Conservation (phyloP, 2,113 vertebrate species). For the Stigmatopora argus region DNA sequence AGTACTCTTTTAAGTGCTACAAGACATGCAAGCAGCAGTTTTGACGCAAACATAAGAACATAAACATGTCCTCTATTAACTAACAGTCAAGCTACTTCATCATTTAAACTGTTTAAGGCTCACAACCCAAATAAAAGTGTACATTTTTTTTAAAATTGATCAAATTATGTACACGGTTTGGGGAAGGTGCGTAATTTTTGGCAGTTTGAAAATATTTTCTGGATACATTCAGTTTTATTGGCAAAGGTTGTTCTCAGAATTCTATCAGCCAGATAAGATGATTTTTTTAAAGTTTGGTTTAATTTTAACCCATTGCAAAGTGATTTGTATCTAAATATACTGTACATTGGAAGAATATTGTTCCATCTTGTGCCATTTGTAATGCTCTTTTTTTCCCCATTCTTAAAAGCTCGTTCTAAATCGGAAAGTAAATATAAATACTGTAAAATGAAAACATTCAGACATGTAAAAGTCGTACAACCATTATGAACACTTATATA, state of each 20-base stretch:
- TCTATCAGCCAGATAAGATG: background rate
- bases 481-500: background rate
- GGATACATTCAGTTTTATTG: constrained; percentile 24
- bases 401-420: background rate
- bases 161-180: constrained; percentile 4
- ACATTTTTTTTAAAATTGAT: background rate
- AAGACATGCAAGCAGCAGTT: constrained; percentile 40
- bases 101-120: constrained; percentile 1
- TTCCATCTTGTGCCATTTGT: background rate
- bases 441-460: background rate
- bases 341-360: background rate
- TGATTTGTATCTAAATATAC: background rate
- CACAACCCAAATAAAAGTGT: constrained; percentile 21
- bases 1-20: constrained; percentile 36
- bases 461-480: background rate
- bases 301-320: background rate
- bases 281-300: background rate
- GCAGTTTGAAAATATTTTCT: constrained; percentile 10
- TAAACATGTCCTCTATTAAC: constrained; percentile 24
- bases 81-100: constrained; percentile 32
- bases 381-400: background rate
- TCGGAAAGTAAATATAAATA: background rate
- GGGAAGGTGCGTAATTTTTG: constrained; percentile 6
- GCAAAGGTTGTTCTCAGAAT: background rate
- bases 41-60: constrained; percentile 10